phyloP scores from a whole-genome alignment of 1,140 invertebrate genomes.

The Microplitis mediator region DNA sequence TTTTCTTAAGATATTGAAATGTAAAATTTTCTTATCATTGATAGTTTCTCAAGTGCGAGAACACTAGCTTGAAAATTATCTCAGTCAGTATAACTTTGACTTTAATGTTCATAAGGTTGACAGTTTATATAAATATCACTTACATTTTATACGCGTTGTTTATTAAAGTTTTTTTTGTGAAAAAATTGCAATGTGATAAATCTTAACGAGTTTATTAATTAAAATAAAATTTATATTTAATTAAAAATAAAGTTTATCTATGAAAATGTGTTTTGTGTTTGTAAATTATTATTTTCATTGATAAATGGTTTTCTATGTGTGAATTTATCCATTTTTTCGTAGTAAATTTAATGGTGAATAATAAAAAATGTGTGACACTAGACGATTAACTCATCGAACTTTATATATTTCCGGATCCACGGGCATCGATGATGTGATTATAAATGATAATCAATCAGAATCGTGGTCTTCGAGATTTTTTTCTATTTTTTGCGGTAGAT shows the following conservation, averaged over 20 bases:
- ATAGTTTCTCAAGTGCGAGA: not conserved
- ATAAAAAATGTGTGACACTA: slow-evolving; percentile 30
- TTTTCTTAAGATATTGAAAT: not conserved
- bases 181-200: too few relatives aligned
- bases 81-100: not conserved
- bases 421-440: slow-evolving; percentile 2
- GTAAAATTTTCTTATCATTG: not conserved
- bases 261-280: too few relatives aligned
- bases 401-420: slow-evolving; percentile 36
- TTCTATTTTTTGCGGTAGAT: slow-evolving; percentile 31
- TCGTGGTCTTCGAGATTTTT: slow-evolving; percentile 35
- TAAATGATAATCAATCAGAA: not conserved
- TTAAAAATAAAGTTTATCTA: too few relatives aligned
- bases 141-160: not conserved
- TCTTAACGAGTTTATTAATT: too few relatives aligned
- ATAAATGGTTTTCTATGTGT: not conserved
- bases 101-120: not conserved
- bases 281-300: too few relatives aligned
- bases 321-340: not conserved
- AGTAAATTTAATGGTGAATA: not conserved
- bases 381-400: slow-evolving; percentile 34
- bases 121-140: not conserved
- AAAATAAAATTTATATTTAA: too few relatives aligned
- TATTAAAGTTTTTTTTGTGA: not conserved
- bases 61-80: not conserved